These are phyloP conservation scores for Alloscopus bannaensis DNA, from an alignment of 2,888 invertebrate species.

Conservation along the genomic window DNA sequence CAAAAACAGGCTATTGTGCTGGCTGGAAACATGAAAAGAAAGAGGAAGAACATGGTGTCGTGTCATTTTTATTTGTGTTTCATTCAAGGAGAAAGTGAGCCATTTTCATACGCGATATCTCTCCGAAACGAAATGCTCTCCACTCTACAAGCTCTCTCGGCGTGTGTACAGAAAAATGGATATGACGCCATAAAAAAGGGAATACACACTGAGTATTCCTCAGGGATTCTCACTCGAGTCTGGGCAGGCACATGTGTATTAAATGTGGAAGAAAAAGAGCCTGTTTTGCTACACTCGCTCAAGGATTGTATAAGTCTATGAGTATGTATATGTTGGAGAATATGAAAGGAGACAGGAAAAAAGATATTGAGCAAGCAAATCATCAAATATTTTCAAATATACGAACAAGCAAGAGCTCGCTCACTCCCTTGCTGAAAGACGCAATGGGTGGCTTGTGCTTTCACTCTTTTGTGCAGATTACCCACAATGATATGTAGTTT, in stretches of 20 bases:
- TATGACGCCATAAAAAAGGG: conserved; percentile 20
- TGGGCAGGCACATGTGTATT: background rate
- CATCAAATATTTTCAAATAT: conserved; percentile 13
- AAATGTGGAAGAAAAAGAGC: background rate
- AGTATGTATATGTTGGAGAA: no score
- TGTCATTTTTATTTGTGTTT: conserved; percentile 32
- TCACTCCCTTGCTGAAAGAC: no score
- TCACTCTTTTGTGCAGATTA: background rate
- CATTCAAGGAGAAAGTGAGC: conserved; percentile 31
- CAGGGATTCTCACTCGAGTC: conserved; percentile 1
- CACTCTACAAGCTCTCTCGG: background rate
- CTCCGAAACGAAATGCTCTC: background rate
- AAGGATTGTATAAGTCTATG: no score
- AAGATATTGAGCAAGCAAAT: conserved; percentile 22
- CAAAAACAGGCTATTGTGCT: no score
- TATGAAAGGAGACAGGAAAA: background rate
- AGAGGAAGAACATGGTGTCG: no score
- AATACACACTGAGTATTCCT: background rate
- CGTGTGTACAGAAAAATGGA: background rate
- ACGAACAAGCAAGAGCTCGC: background rate
- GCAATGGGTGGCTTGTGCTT: conserved; percentile 19
- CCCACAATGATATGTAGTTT: background rate
- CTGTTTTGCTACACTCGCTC: no score
- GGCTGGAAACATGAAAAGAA: no score
- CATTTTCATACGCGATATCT: conserved; percentile 6